These are phyloP conservation scores for Nothocercus julius DNA, from an alignment of 2,113 vertebrate genomes.

Conservation along the genomic window DNA sequence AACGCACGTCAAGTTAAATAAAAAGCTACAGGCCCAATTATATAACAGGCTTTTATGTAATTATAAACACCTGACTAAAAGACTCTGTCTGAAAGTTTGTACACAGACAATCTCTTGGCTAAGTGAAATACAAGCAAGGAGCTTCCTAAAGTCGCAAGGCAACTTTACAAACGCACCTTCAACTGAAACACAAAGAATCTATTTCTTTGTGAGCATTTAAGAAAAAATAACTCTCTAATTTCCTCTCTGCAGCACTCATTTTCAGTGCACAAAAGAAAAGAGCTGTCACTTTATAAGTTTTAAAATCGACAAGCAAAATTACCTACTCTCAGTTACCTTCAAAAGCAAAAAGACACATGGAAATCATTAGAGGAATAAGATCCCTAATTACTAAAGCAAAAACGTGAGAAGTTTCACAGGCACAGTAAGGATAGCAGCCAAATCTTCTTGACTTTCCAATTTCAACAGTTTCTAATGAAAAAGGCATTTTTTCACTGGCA, in stretches of 20 bases:
- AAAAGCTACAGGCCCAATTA: not conserved
- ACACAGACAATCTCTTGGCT: not conserved
- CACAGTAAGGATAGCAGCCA: not conserved
- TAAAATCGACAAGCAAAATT: slow-evolving; percentile 2
- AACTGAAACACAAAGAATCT: not conserved
- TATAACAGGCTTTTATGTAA: not conserved
- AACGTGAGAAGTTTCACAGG: slow-evolving; percentile 19
- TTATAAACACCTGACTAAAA: not conserved
- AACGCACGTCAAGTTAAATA: not conserved
- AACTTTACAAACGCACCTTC: not conserved
- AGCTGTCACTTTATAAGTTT: not conserved
- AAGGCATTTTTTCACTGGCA: not conserved
- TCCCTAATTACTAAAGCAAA: not conserved
- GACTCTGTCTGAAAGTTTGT: not conserved
- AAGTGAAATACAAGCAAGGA: not conserved
- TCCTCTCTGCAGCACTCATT: not conserved
- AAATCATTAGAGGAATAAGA: not conserved
- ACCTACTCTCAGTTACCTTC: not conserved
- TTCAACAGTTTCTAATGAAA: not conserved
- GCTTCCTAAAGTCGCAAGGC: not conserved
- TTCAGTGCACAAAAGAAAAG: not conserved
- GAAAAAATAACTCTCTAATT: not conserved
- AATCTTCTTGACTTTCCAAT: not conserved
- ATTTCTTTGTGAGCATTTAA: not conserved
- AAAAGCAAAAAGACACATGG: not conserved